phyloP scores from a whole-genome alignment of 2,888 invertebrate species.

The Drosophila barbarae region DNA sequence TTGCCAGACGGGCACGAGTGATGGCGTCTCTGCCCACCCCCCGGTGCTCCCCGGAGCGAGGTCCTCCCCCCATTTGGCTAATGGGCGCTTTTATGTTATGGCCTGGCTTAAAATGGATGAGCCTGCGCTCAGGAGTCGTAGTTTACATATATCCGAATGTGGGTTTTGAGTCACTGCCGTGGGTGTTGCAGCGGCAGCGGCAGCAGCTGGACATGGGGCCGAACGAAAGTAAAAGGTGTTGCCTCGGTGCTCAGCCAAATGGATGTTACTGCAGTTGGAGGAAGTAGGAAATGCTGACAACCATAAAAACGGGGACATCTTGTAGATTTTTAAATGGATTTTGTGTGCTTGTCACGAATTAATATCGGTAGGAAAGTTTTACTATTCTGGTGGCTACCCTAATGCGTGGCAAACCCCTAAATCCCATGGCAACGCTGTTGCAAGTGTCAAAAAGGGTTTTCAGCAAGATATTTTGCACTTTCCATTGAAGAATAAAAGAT shows the following conservation, averaged over 20 bases:
- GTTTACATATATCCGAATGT: constrained; percentile 42
- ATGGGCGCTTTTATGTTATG: constrained; percentile 67
- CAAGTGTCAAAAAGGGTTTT: neutral
- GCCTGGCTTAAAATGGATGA: constrained; percentile 65
- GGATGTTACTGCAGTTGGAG: constrained; percentile 31
- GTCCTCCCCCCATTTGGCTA: constrained; percentile 52
- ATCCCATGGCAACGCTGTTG: neutral
- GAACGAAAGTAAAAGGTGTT: constrained; percentile 67
- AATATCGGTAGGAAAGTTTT: neutral
- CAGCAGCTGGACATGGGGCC: constrained; percentile 38
- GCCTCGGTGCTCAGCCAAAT: constrained; percentile 36
- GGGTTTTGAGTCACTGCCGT: constrained; percentile 48
- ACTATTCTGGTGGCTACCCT: neutral
- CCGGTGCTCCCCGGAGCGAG: constrained; percentile 11
- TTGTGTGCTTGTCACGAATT: constrained; percentile 4
- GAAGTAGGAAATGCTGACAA: constrained; percentile 27
- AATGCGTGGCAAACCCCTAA: no score
- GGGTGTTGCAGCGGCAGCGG: constrained; percentile 47
- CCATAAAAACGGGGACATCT: constrained; percentile 27
- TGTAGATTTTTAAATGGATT: constrained; percentile 29
- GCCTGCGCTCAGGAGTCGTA: constrained; percentile 53
- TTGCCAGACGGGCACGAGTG: constrained; percentile 49
- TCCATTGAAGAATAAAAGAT: neutral
- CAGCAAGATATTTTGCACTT: neutral
- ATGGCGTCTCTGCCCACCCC: constrained; percentile 13